A percentile compares a stretch with the other conserved stretches of the same genome.
Conservation (phyloP, 2,888 invertebrate species). For the Orchestes rusci region DNA sequence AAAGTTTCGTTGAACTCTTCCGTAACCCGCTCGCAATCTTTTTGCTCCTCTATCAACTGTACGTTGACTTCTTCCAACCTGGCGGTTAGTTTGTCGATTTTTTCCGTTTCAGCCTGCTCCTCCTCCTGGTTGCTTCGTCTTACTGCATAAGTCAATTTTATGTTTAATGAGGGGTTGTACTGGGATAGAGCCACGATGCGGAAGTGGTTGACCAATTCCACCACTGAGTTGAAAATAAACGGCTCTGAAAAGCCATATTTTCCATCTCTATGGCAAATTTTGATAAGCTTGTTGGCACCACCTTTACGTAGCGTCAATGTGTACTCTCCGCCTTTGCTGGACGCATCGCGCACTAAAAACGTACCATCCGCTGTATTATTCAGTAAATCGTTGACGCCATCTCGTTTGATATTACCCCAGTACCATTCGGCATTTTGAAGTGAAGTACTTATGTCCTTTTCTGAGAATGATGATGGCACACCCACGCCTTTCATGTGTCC, state of each 20-base stretch:
- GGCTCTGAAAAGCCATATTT: slow-evolving; percentile 92
- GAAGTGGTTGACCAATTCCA: slow-evolving; percentile 86
- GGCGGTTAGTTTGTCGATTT: slow-evolving; percentile 64
- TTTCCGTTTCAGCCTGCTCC: slow-evolving; percentile 60
- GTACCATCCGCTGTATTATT: slow-evolving; percentile 90
- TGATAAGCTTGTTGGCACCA: slow-evolving; percentile 91
- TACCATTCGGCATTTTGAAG: slow-evolving; percentile 89
- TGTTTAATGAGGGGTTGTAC: slow-evolving; percentile 89
- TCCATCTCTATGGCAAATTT: slow-evolving; percentile 85
- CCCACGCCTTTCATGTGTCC: slow-evolving; percentile 16
- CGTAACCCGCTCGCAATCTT: slow-evolving; percentile 66
- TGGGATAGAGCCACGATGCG: slow-evolving; percentile 77
- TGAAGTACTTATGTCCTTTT: slow-evolving; percentile 35
- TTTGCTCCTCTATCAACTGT: slow-evolving; percentile 64
- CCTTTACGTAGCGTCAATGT: slow-evolving; percentile 92
- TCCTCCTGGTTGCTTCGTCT: slow-evolving; percentile 67
- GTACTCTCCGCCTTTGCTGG: slow-evolving; percentile 89
- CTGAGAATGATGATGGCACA: slow-evolving; percentile 24
- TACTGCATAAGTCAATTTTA: slow-evolving; percentile 82
- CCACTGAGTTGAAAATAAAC: slow-evolving; percentile 72
- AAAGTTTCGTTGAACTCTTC: slow-evolving; percentile 70
- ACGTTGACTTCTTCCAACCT: slow-evolving; percentile 68
- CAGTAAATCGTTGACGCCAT: slow-evolving; percentile 88
- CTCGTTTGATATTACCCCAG: slow-evolving; percentile 91
- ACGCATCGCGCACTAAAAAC: slow-evolving; percentile 95